phyloP scores from a whole-genome alignment of 2,888 invertebrate species.

The Lepetodrilus schrolli region DNA sequence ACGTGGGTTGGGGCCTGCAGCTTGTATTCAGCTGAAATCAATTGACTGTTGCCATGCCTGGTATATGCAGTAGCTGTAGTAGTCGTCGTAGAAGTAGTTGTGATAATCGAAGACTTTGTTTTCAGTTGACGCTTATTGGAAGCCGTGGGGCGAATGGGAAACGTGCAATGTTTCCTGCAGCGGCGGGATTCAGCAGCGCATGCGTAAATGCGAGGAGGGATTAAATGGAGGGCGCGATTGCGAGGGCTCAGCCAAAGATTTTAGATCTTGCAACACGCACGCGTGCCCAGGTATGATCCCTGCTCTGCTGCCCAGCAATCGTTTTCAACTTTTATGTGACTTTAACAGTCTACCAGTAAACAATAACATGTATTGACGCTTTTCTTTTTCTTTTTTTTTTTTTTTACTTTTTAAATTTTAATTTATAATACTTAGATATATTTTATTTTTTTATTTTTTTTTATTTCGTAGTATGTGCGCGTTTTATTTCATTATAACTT shows the following conservation, averaged over 20 bases:
- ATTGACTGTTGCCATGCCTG: too few relatives aligned
- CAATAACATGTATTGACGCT: background rate
- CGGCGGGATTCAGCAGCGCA: slow-evolving; percentile 45
- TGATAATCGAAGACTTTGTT: too few relatives aligned
- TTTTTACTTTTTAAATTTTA: background rate
- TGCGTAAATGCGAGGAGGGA: slow-evolving; percentile 45
- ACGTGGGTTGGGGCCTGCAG: too few relatives aligned
- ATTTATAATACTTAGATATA: too few relatives aligned
- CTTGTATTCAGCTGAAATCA: too few relatives aligned
- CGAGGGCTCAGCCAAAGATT: slow-evolving; percentile 37
- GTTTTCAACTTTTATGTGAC: too few relatives aligned
- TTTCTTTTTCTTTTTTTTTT: background rate
- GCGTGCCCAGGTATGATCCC: slow-evolving; percentile 49
- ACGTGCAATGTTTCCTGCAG: slow-evolving; percentile 53
- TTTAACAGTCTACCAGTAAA: background rate
- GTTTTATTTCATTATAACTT: too few relatives aligned
- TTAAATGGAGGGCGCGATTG: slow-evolving; percentile 48
- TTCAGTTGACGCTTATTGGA: slow-evolving; percentile 54
- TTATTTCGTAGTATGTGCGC: too few relatives aligned
- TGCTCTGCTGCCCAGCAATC: background rate
- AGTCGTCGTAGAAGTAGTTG: too few relatives aligned
- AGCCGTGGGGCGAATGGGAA: slow-evolving; percentile 50
- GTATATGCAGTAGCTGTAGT: too few relatives aligned
- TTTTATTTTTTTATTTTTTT: too few relatives aligned
- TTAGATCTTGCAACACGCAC: slow-evolving; percentile 43